phyloP scores from a whole-genome alignment of 1,140 invertebrate species.

The Rhysida immarginata region DNA sequence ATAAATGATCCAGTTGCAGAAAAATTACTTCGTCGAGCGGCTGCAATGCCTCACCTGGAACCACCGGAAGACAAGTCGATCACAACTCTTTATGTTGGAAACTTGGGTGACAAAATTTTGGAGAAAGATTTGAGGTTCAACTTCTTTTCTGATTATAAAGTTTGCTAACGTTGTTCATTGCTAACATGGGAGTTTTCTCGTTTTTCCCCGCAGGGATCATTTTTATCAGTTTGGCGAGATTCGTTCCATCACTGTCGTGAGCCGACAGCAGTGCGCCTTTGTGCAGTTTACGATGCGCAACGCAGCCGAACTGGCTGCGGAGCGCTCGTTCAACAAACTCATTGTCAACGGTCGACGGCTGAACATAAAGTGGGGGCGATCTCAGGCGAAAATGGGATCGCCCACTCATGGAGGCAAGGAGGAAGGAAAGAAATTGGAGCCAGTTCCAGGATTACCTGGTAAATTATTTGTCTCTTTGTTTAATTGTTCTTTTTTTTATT shows the following conservation, averaged over 20 bases:
- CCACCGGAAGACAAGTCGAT: constrained; percentile 91
- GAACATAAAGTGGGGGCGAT: constrained; percentile 93
- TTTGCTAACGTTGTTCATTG: too few relatives aligned
- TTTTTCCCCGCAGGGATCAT: constrained; percentile 43
- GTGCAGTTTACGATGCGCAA: constrained; percentile 83
- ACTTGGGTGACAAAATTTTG: constrained; percentile 69
- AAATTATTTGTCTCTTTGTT: background rate
- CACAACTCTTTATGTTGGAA: constrained; percentile 89
- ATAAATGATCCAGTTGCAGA: constrained; percentile 98
- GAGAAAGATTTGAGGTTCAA: constrained; percentile 83
- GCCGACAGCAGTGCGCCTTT: constrained; percentile 92
- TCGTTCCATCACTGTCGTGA: constrained; percentile 75
- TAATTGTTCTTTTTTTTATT: constrained; percentile 3
- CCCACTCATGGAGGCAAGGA: constrained; percentile 21
- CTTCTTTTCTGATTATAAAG: too few relatives aligned
- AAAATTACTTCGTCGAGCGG: constrained; percentile 84
- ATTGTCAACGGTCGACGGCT: constrained; percentile 70
- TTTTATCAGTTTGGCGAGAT: constrained; percentile 99
- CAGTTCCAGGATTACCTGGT: constrained; percentile 65
- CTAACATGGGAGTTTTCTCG: too few relatives aligned
- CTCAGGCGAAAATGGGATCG: constrained; percentile 47
- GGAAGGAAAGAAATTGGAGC: constrained; percentile 45
- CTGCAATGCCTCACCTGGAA: constrained; percentile 83
- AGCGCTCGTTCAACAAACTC: constrained; percentile 91
- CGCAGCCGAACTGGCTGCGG: constrained; percentile 83